Evolutionary conservation across 2,797 vertebrate species (phyloP).

Genomic region (Gymnothorax reevesii): DNA sequence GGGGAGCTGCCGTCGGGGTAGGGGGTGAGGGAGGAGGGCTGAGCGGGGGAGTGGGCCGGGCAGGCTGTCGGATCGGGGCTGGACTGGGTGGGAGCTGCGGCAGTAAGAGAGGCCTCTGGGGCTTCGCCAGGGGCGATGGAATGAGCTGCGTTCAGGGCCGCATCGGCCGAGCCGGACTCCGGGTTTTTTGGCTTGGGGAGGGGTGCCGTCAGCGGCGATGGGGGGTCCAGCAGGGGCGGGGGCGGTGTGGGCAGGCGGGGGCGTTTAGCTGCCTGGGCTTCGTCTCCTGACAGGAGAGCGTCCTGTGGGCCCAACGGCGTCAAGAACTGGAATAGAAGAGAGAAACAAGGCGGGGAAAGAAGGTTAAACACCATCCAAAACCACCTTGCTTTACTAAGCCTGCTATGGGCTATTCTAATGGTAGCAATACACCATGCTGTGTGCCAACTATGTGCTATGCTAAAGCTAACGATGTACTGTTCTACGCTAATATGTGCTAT

Average conservation of each 20-base stretch:
- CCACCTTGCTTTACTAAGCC: no score
- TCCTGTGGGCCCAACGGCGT: slow-evolving; percentile 70
- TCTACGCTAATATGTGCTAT: no score
- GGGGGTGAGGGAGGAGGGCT: slow-evolving; percentile 55
- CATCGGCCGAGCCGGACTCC: slow-evolving; percentile 28
- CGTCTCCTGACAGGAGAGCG: slow-evolving; percentile 64
- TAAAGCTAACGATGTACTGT: no score
- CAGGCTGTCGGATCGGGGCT: background rate
- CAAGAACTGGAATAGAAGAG: slow-evolving; percentile 64
- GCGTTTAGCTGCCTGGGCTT: slow-evolving; percentile 79
- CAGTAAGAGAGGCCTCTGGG: background rate
- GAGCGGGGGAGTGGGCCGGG: slow-evolving; percentile 50
- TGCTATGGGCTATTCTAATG: no score
- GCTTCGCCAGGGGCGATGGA: slow-evolving; percentile 24
- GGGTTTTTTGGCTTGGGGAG: slow-evolving; percentile 32
- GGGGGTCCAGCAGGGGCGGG: slow-evolving; percentile 39
- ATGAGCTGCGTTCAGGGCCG: slow-evolving; percentile 22
- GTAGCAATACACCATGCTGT: no score
- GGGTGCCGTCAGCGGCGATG: background rate
- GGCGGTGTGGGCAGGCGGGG: slow-evolving; percentile 68
- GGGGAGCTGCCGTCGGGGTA: background rate
- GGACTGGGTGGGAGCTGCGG: background rate
- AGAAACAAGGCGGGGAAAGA: background rate
- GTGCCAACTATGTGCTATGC: no score
- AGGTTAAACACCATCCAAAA: no score